Evolutionary conservation across 2,797 vertebrate genomes (phyloP).

Genomic region (Morelia viridis): DNA sequence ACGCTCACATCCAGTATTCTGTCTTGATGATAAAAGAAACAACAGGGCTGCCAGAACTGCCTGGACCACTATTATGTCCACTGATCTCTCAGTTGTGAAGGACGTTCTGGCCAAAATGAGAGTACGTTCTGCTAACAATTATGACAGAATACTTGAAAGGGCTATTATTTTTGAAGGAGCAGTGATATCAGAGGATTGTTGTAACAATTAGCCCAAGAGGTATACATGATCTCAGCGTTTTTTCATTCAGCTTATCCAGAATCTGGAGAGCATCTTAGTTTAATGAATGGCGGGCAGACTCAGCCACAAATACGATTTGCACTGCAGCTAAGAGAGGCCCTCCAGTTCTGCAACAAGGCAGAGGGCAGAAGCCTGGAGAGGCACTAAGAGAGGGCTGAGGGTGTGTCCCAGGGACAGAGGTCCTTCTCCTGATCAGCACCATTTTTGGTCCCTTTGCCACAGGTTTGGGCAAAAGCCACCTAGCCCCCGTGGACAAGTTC

Average conservation of each 20-base stretch:
- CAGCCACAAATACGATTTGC: not conserved
- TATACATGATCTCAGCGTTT: not conserved
- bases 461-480: not conserved
- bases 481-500: not conserved
- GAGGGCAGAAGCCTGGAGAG: not conserved
- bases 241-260: not conserved
- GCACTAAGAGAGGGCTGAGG: not conserved
- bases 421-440: not conserved
- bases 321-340: not conserved
- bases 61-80: not conserved
- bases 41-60: no score
- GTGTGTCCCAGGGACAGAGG: not conserved
- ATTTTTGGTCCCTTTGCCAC: not conserved
- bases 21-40: not conserved
- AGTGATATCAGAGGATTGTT: not conserved
- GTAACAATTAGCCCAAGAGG: not conserved
- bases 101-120: constrained; percentile 6
- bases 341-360: not conserved
- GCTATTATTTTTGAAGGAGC: not conserved
- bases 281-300: no score
- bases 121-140: not conserved
- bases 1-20: not conserved
- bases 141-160: constrained; percentile 4
- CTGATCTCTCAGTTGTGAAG: not conserved
- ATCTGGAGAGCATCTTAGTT: not conserved